Percentiles rank a stretch among this genome's conserved stretches.
phyloP scores from a whole-genome alignment of 2,888 invertebrate species.

The Calameuta filiformis region DNA sequence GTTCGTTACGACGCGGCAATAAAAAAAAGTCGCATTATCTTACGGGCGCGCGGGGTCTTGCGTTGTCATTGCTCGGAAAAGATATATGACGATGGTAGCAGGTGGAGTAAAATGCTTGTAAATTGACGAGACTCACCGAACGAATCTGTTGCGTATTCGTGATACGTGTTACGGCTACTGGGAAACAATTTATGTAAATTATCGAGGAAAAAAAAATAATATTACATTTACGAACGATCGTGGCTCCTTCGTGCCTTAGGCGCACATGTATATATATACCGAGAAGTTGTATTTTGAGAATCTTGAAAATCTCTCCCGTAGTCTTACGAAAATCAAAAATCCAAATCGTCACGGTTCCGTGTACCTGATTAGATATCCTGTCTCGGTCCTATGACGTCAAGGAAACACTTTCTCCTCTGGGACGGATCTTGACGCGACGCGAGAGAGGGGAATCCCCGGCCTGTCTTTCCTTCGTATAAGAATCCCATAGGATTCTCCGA shows the following conservation, averaged over 20 bases:
- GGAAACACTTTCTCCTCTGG: neutral
- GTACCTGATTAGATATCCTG: neutral
- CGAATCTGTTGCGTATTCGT: neutral
- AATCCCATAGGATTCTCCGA: neutral
- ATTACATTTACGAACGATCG: conserved; percentile 19
- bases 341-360: neutral
- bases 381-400: neutral
- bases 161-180: too few species aligned
- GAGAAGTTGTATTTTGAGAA: neutral
- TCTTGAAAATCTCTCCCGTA: neutral
- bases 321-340: neutral
- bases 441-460: neutral
- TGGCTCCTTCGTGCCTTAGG: conserved; percentile 13
- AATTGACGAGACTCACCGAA: neutral
- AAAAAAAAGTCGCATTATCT: neutral
- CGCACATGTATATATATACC: too few species aligned
- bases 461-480: neutral
- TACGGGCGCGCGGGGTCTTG: neutral
- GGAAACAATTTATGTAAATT: too few species aligned
- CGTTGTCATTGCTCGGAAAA: neutral
- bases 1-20: neutral
- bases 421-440: neutral
- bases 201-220: too few species aligned
- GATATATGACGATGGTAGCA: neutral
- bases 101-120: neutral